phyloP scores from a whole-genome alignment of 2,113 vertebrate species.

The mouse (Mus musculus) region GRCm39 chr16:87000001-87000500 shows the following conservation, averaged over 20 bases:
- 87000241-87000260: not conserved
- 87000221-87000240: not conserved
- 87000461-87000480: not conserved
- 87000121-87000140: too few relatives aligned
- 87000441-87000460: not conserved
- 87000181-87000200: not conserved
- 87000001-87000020: not conserved
- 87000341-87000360: not conserved
- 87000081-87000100: too few relatives aligned
- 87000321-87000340: not conserved
- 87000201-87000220: not conserved
- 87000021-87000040: not conserved
- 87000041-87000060: not conserved
- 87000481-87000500: not conserved
- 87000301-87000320: not conserved
- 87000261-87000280: not conserved
- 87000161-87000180: too few relatives aligned
- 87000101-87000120: too few relatives aligned
- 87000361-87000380: not conserved
- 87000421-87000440: not conserved
- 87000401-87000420: not conserved
- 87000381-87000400: not conserved
- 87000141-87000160: too few relatives aligned
- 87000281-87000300: not conserved
- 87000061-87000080: too few relatives aligned